Base-by-base conservation (phyloP, 2,888 invertebrate genomes). In the Drosophila vallismaia region DNA sequence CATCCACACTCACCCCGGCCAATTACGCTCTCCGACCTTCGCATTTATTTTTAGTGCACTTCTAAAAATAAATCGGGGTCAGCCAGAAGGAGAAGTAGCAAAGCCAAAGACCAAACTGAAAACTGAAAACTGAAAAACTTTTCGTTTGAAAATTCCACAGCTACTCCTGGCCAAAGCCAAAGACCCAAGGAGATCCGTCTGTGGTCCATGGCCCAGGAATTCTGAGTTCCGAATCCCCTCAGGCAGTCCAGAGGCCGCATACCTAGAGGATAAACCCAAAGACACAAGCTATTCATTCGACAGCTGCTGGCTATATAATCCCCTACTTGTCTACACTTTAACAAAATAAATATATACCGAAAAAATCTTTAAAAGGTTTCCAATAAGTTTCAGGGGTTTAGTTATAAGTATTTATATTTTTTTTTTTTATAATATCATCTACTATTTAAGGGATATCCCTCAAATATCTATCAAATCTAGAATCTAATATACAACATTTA, bases 21-120 rank as follows among this genome's bases (percentile, higher is more conserved):
- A 46, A 56, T 60, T 69, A 55, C 58, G 72, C n/a, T 24, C n/a
- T 24, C 12, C 71, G 88, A 83, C 88, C 88, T 88, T 88, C 88
- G 77, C 76, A 76, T 80, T 75, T 89, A 89, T 89, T 89, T 88
- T 89, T 83, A 86, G 88, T 78, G 71, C 70, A 52, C 58, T 72
- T 75, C 77, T 79, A 79, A 81, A 87, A 79, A 81, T 88, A 85
- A 78, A 79, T 64, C 89, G 79, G 85, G 89, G 88, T 88, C 88
- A 86, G 67, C 66, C 10, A 29, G 38, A 38, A 60, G 58, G 48
- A 54, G 69, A 69, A 60, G 50, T 9, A 28, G 10, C 12, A 45
- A n/a, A 26, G 26, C 26, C 36, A 14, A 29, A 42, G 40, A 57
- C 14, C 26, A 28, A 28, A 29, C 10, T 14, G 26, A 33, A 53